Evolutionary conservation across 2,797 vertebrate species (phyloP).

Genomic region (Falco rusticolus): DNA sequence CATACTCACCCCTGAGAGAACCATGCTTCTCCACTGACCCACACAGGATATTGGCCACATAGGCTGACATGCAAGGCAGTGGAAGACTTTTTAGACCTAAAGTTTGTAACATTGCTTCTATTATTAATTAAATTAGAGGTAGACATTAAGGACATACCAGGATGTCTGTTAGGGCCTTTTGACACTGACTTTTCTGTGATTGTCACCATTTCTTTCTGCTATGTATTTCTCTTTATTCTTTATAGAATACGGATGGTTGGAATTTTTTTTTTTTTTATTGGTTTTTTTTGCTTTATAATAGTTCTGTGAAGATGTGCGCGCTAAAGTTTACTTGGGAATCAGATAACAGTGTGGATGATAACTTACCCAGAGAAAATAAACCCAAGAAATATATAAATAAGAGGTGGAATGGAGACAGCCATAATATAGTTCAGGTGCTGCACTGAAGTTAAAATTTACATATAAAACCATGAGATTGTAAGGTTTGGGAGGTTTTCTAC

Average conservation of each 20-base stretch:
- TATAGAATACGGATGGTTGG: not conserved
- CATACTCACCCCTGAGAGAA: not conserved
- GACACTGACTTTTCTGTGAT: not conserved
- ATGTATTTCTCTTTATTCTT: not conserved
- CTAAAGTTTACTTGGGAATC: not conserved
- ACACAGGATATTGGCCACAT: no score
- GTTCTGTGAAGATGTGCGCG: not conserved
- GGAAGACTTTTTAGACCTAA: not conserved
- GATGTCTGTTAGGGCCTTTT: not conserved
- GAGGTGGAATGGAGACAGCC: not conserved
- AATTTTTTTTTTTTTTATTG: not conserved
- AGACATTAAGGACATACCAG: not conserved
- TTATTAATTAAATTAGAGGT: not conserved
- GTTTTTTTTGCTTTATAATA: not conserved
- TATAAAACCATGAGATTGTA: not conserved
- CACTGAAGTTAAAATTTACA: not conserved
- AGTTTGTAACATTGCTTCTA: not conserved
- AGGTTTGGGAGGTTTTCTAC: not conserved
- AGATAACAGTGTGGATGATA: not conserved
- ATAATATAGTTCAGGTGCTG: not conserved
- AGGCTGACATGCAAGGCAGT: not conserved
- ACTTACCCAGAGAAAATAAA: not conserved
- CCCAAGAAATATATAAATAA: not conserved
- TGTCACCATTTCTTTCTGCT: not conserved
- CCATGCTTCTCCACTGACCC: not conserved